Conservation (phyloP, 2,113 vertebrate species). For the Eira barbara region DNA sequence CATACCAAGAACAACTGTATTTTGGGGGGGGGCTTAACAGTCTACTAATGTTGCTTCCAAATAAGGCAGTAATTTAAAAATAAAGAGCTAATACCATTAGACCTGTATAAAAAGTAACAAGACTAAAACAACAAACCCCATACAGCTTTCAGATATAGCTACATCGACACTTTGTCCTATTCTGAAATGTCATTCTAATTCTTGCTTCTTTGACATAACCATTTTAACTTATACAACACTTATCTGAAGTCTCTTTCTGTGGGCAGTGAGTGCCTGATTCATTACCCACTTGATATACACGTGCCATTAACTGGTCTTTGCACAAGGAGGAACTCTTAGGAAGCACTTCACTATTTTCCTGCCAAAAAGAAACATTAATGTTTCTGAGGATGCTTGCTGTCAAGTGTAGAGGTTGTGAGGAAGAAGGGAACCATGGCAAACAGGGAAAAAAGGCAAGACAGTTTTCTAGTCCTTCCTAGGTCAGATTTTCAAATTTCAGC, state of each 20-base stretch:
- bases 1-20: not conserved
- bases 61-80: not conserved
- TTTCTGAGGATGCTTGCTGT: not conserved
- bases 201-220: not conserved
- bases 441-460: not conserved
- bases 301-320: not conserved
- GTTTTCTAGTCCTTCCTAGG: not conserved
- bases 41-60: slow-evolving; percentile 8
- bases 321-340: not conserved
- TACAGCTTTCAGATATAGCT: not conserved
- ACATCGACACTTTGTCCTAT: not conserved
- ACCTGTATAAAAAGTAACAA: not conserved
- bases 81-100: not conserved
- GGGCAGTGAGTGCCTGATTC: not conserved
- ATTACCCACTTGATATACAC: not conserved
- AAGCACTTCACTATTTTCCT: not conserved
- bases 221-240: not conserved
- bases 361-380: not conserved
- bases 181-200: not conserved
- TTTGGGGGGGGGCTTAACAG: not conserved
- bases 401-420: not conserved
- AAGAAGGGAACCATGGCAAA: not conserved
- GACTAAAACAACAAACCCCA: not conserved
- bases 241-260: not conserved
- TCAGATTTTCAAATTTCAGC: not conserved